phyloP scores from a whole-genome alignment of 2,888 invertebrate genomes.

The Ceraclea dissimilis region DNA sequence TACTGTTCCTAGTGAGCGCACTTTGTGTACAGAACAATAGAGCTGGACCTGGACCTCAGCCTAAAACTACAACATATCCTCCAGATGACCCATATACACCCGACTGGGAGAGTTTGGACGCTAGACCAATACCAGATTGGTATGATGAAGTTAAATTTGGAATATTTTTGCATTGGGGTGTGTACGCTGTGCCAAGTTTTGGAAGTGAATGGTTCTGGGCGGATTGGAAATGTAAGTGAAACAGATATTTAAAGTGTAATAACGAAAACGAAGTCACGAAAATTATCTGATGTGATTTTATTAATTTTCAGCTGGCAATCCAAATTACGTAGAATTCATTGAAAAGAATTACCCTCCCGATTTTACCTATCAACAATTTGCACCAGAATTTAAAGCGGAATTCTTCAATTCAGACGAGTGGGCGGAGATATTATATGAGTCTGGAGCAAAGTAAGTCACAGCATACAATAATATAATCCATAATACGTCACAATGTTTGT shows the following conservation, averaged over 20 bases:
- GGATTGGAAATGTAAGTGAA: conserved; percentile 61
- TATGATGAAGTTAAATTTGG: conserved; percentile 87
- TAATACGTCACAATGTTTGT: no score
- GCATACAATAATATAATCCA: no score
- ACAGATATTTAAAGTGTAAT: no score
- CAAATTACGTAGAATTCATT: conserved; percentile 55
- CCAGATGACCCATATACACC: conserved; percentile 53
- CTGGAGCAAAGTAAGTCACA: conserved; percentile 72
- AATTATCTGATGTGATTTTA: no score
- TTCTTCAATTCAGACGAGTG: conserved; percentile 80
- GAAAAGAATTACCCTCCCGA: conserved; percentile 70
- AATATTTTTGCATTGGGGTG: conserved; percentile 92
- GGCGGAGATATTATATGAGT: conserved; percentile 71
- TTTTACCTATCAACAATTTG: conserved; percentile 91
- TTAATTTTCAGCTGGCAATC: conserved; percentile 7
- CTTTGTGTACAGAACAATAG: no score
- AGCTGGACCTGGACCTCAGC: no score
- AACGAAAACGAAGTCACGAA: no score
- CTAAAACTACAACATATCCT: no score
- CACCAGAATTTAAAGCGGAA: conserved; percentile 79
- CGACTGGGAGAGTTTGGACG: conserved; percentile 78
- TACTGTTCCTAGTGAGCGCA: no score
- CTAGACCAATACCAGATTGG: conserved; percentile 76
- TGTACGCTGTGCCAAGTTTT: conserved; percentile 83
- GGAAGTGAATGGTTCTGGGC: conserved; percentile 91